Conservation (phyloP, 2,888 invertebrate species). For the Lumbricus terrestris region DNA sequence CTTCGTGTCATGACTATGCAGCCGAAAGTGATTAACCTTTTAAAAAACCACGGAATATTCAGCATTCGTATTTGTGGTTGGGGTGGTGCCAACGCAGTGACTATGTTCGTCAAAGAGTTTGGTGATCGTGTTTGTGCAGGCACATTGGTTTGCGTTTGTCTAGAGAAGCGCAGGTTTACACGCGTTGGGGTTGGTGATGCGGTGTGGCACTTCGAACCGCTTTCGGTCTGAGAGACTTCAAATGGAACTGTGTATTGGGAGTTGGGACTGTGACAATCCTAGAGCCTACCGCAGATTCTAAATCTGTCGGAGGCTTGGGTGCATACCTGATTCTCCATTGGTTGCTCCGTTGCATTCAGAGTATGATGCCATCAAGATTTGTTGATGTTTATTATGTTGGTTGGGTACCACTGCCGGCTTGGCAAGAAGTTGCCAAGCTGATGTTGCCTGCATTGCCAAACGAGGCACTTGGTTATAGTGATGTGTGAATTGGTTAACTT, state of each 20-base stretch:
- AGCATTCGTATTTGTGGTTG: background rate
- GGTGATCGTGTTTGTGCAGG: background rate
- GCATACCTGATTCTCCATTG: background rate
- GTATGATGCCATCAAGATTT: background rate
- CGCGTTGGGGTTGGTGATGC: background rate
- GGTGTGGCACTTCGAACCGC: background rate
- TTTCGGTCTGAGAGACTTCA: background rate
- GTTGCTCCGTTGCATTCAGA: background rate
- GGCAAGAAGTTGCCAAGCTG: background rate
- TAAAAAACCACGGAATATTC: background rate
- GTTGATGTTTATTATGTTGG: background rate
- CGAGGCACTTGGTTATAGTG: background rate
- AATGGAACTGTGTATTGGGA: background rate
- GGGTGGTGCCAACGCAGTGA: background rate
- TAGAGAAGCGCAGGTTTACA: background rate
- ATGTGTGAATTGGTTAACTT: background rate
- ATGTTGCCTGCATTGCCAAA: background rate
- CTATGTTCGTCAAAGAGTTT: background rate
- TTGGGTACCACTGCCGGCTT: background rate
- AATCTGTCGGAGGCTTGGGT: background rate
- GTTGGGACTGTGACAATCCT: background rate
- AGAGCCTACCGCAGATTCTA: background rate
- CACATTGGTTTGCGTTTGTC: background rate
- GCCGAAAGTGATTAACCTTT: background rate
- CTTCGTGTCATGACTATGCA: background rate